Evolutionary conservation across 2,888 invertebrate species (phyloP).

Genomic region (Sinhomidia bicolor): DNA sequence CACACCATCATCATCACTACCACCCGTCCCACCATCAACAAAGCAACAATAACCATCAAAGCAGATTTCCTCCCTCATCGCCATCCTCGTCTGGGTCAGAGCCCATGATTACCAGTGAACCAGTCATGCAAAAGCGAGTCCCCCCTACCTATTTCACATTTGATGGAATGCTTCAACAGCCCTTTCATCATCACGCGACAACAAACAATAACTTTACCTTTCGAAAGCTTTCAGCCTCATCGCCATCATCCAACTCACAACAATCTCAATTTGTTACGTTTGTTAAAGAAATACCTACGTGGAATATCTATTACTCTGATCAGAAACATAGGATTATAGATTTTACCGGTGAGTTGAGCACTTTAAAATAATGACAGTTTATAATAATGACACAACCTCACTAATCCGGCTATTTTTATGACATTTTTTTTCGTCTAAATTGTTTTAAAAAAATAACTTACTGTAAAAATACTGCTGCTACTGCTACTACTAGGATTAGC

Average conservation of each 20-base stretch:
- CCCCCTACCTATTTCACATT: not conserved
- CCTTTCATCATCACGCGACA: conserved; percentile 13
- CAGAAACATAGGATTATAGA: conserved; percentile 70
- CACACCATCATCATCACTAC: conserved; percentile 26
- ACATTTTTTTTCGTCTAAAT: too few species aligned
- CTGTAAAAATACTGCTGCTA: too few species aligned
- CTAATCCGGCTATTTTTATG: too few species aligned
- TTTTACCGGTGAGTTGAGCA: conserved; percentile 67
- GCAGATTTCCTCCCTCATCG: conserved; percentile 5
- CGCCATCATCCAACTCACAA: conserved; percentile 35
- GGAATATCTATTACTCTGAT: conserved; percentile 74
- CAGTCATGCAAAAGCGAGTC: not conserved
- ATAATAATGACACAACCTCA: too few species aligned
- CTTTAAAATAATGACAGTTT: not conserved
- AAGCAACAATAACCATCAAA: not conserved
- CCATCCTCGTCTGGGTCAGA: conserved; percentile 16
- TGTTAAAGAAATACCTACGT: conserved; percentile 71
- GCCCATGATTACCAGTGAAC: conserved; percentile 29
- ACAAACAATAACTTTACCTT: conserved; percentile 30
- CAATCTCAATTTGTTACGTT: conserved; percentile 59
- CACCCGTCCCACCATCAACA: not conserved
- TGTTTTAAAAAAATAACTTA: too few species aligned
- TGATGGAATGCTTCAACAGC: conserved; percentile 29
- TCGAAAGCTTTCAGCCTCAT: conserved; percentile 4
- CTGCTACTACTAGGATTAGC: too few species aligned